Base-by-base conservation (phyloP, 2,797 vertebrate species). In the Coendou prehensilis region DNA sequence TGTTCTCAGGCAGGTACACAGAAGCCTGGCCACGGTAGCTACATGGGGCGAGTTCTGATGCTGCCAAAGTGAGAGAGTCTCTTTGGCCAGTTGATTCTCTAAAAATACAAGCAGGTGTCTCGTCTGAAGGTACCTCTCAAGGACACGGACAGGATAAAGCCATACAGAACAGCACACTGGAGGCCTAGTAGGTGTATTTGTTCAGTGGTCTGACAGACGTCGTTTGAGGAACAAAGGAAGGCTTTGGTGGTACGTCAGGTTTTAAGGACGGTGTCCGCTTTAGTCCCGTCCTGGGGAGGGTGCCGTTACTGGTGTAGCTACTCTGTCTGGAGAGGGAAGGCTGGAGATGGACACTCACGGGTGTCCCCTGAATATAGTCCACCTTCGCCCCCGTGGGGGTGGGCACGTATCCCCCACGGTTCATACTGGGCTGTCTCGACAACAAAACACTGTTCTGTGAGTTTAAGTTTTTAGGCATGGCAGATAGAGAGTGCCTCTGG, bases 231-330 rank as follows among this genome's bases (percentile, higher is more conserved):
- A 99, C 98, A 86, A 99, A 99, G 28, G 99, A 99, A 97, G 99
- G 99, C 99, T 99, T 99, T 97, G 99, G 99, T 97, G 99, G 99
- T 98, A 99, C 99, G 0, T 99, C 99, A 0, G 99, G 99, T 98
- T 99, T 99, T 99, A 99, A 98, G 92, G 99, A 99, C 92, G 99
- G 99, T 98, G 99, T 99, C 99, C 99, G 98, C 99, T 99, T 99
- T 98, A 99, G 96, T 94, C 99, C 99, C 87, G 99, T 99, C 96
- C 99, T 99, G 96, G 99, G 99, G 95, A 99, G 99, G 71, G 99
- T 99, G 97, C 99, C 99, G 0, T 99, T 99, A 97, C 99, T 99
- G 50, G 99, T 99, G 98, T 99, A 99, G 98, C 99, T 99, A 99
- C 99, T 99, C 98, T 99, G 99, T 98, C 99, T 98, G 82, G 99